Conservation (phyloP, 2,888 invertebrate species). For the Cerastis leucographa region DNA sequence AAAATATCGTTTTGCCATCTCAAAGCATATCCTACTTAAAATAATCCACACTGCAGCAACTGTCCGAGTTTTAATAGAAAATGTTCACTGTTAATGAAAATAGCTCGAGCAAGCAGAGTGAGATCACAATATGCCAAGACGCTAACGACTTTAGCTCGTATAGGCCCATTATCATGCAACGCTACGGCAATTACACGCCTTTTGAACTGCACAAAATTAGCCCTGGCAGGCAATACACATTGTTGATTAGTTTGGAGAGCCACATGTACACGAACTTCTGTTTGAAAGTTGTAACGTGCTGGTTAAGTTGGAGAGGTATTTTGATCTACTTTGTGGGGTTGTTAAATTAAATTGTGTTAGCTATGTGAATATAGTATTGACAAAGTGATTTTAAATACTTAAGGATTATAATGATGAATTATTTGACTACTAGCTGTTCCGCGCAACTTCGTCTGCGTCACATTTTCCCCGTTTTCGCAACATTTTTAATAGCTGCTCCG, state of each 20-base stretch:
- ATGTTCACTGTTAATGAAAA: constrained; percentile 53
- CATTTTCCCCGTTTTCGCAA: no score
- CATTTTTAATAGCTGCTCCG: no score
- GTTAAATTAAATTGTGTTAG: constrained; percentile 1
- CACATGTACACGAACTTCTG: neutral
- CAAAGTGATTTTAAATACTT: no score
- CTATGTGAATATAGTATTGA: neutral
- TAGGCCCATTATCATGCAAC: constrained; percentile 69
- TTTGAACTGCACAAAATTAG: constrained; percentile 65
- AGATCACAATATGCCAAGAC: constrained; percentile 51
- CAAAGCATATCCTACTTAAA: neutral
- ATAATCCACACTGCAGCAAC: neutral
- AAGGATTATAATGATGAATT: no score
- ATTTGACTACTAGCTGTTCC: no score
- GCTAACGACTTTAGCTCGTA: constrained; percentile 70
- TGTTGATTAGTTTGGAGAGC: constrained; percentile 24
- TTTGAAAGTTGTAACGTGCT: constrained; percentile 24
- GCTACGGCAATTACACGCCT: constrained; percentile 66
- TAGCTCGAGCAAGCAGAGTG: constrained; percentile 7
- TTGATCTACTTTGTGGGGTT: neutral
- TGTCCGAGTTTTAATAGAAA: constrained; percentile 16
- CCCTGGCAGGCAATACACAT: constrained; percentile 46
- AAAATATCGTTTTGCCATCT: neutral
- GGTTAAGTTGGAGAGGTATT: neutral
- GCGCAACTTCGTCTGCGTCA: no score